phyloP scores from a whole-genome alignment of 2,113 vertebrate genomes.

The Danionella cerebrum region DNA sequence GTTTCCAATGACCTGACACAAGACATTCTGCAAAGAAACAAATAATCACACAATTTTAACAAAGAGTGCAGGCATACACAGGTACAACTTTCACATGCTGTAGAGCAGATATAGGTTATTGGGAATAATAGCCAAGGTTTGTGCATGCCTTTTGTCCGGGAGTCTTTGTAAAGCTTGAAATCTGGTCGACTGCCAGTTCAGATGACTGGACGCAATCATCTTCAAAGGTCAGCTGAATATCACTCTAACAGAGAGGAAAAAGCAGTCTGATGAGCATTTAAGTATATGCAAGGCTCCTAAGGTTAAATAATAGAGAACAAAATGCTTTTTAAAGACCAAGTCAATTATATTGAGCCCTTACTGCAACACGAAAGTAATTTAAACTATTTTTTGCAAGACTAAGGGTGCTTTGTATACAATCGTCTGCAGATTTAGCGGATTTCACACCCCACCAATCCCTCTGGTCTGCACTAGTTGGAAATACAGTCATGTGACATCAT shows the following conservation, averaged over 20 bases:
- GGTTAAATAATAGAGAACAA: too few relatives aligned
- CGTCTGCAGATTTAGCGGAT: too few relatives aligned
- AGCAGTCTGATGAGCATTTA: too few relatives aligned
- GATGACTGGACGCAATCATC: conserved; percentile 69
- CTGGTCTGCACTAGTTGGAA: too few relatives aligned
- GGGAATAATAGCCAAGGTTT: background rate
- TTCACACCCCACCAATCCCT: too few relatives aligned
- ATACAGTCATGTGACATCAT: too few relatives aligned
- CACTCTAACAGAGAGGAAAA: conserved; percentile 56
- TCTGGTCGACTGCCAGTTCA: conserved; percentile 67
- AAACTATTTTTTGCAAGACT: too few relatives aligned
- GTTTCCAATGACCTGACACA: conserved; percentile 74
- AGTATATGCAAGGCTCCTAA: too few relatives aligned
- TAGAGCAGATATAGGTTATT: background rate
- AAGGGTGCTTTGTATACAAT: too few relatives aligned
- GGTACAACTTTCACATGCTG: background rate
- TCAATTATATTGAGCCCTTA: too few relatives aligned
- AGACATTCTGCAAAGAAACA: conserved; percentile 65
- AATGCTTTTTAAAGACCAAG: background rate
- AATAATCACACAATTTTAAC: too few relatives aligned
- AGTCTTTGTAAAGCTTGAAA: conserved; percentile 68
- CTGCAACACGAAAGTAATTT: background rate
- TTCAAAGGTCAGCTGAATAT: conserved; percentile 69
- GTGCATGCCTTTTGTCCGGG: conserved; percentile 74
- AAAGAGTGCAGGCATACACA: too few relatives aligned